Evolutionary conservation across 2,888 invertebrate genomes (phyloP), one percentile per base, ranked within the genome.

Genomic region (Monochamus alternatus): DNA sequence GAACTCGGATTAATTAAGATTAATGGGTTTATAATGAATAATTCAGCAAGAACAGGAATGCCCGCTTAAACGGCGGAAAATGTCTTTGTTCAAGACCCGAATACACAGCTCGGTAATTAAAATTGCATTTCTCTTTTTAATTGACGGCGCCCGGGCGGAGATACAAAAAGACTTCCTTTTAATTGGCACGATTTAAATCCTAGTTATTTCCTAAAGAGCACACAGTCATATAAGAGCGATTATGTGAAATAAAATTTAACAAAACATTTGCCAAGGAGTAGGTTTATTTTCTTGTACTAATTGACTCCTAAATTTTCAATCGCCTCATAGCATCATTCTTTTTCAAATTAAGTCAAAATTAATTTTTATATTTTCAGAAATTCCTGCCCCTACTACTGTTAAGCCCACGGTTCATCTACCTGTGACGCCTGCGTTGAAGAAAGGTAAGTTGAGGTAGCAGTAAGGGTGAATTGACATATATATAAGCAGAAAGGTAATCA

Each of bases 371-470:
- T 83, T 90, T 90, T 78, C 91, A 96, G 96, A 96, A 92, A 95
- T 96, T 89, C 95, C 96, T 62, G 94, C 95, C 32, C 96, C 96
- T 51, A 95, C 95, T 44, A 95, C 95, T 1, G 90, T 92, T n/a
- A 91, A 91, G 78, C 92, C 93, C 71, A 92, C 95, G 5, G 89
- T 89, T 52, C 91, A 92, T 84, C 90, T 91, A 44, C 91, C 91
- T 62, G 92, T 92, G 73, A 90, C 91, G 81, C 90, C 92, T 63
- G 90, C 92, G 79, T 92, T 90, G 87, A 94, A 93, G 89, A 93
- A 92, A 91, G 93, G 93, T 93, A 91, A 89, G 85, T 84, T 75
- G 14, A 32, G 60, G 32, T 30, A 58, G 52, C n/a, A 47, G 3
- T 44, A 31, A 14, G 51, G 32, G 66, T 73, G 76, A 78, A 78